Evolutionary conservation across 2,113 vertebrate species (phyloP).

Genomic region (Gambusia holbrooki): DNA sequence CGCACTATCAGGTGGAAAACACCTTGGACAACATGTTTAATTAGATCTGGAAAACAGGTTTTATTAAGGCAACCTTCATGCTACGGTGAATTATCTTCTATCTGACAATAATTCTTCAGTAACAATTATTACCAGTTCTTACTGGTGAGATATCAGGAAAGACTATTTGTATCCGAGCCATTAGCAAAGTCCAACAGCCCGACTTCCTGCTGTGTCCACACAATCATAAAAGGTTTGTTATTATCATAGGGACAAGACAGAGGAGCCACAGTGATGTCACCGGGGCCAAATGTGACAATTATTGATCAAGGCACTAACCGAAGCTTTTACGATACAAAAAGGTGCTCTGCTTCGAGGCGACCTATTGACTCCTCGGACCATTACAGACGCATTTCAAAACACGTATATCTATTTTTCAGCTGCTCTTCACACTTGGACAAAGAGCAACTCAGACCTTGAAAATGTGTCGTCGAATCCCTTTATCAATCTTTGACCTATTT

Average conservation of each 20-base stretch:
- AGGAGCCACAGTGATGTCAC: slow-evolving; percentile 5
- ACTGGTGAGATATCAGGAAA: slow-evolving; percentile 7
- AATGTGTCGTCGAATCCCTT: slow-evolving; percentile 37
- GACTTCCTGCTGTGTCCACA: slow-evolving; percentile 3
- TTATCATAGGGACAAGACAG: slow-evolving; percentile 16
- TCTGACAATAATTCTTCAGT: too few species aligned
- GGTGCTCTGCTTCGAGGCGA: slow-evolving; percentile 4
- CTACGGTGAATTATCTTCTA: neutral
- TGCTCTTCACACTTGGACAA: slow-evolving; percentile 29
- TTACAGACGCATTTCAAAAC: slow-evolving; percentile 25
- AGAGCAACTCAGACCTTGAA: slow-evolving; percentile 52
- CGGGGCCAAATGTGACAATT: slow-evolving; percentile 23
- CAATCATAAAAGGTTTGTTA: slow-evolving; percentile 10
- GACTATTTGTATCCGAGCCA: slow-evolving; percentile 1
- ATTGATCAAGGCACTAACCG: slow-evolving; percentile 16
- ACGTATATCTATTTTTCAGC: slow-evolving; percentile 17
- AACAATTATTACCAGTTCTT: neutral
- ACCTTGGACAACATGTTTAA: neutral
- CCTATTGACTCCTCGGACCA: slow-evolving; percentile 13
- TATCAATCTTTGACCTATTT: slow-evolving; percentile 50
- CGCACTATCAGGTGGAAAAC: too few species aligned
- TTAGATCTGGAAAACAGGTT: neutral
- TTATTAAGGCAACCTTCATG: neutral
- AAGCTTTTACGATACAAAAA: slow-evolving; percentile 16
- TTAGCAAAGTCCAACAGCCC: neutral